These are phyloP conservation scores for Picus viridis DNA, from an alignment of 2,797 vertebrate genomes.

Conservation along the genomic window DNA sequence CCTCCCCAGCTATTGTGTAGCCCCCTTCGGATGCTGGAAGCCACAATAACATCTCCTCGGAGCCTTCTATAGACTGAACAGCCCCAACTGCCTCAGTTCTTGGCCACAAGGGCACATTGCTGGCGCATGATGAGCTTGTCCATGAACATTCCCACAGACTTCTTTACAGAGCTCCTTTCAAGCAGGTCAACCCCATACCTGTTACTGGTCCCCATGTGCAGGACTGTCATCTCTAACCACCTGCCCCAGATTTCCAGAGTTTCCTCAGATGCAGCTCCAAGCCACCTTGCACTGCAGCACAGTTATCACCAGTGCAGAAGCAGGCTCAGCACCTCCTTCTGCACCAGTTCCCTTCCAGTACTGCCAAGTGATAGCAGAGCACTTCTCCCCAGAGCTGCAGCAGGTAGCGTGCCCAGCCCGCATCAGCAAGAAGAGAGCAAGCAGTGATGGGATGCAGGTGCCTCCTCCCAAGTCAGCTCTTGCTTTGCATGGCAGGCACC, in stretches of 20 bases:
- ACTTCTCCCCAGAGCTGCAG: not conserved
- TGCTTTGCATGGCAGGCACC: not conserved
- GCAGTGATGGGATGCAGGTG: accelerated
- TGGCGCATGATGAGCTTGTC: too few relatives aligned
- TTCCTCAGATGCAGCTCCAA: not conserved
- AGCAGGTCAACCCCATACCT: too few relatives aligned
- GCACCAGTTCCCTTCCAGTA: not conserved
- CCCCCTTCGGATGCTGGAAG: too few relatives aligned
- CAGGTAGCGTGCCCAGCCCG: not conserved
- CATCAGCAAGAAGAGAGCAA: not conserved
- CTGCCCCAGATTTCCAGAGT: not conserved
- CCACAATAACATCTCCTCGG: too few relatives aligned
- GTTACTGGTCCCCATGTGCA: too few relatives aligned
- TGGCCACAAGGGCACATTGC: too few relatives aligned
- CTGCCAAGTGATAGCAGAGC: not conserved
- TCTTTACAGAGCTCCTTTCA: too few relatives aligned
- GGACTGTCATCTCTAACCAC: not conserved
- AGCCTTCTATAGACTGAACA: too few relatives aligned
- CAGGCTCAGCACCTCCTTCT: not conserved
- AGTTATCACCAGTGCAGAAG: not conserved
- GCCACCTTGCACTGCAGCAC: not conserved
- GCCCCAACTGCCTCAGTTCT: too few relatives aligned
- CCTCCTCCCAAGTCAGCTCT: too few relatives aligned
- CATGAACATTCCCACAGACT: too few relatives aligned
- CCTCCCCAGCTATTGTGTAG: too few relatives aligned